Conservation (phyloP, 2,888 invertebrate genomes). For the Pristionchus japonicus region DNA sequence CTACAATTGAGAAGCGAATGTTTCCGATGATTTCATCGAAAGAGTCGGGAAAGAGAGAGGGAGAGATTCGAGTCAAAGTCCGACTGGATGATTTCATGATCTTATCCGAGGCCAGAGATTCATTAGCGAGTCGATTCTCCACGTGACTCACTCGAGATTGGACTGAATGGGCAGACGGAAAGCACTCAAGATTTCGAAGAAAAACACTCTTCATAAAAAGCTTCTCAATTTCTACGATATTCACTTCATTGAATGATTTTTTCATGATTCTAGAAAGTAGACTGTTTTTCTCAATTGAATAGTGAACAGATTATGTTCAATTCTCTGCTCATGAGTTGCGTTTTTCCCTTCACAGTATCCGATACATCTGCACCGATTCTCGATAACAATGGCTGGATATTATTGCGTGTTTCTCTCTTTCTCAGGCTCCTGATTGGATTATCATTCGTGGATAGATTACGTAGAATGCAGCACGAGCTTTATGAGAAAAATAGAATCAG, state of each 20-base stretch:
- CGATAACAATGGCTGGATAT: neutral
- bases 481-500: neutral
- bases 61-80: too few relatives aligned
- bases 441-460: neutral
- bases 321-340: too few relatives aligned
- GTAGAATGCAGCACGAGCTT: neutral
- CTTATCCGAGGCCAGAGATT: neutral
- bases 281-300: too few relatives aligned
- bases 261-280: too few relatives aligned
- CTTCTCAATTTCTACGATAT: too few relatives aligned
- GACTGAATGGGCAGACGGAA: neutral
- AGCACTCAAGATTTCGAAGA: too few relatives aligned
- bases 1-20: neutral
- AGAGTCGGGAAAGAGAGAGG: too few relatives aligned
- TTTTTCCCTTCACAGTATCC: too few relatives aligned
- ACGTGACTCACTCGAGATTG: neutral
- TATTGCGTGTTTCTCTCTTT: neutral
- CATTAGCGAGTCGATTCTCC: neutral
- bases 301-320: too few relatives aligned
- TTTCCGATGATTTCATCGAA: neutral
- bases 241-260: too few relatives aligned
- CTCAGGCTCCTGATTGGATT: neutral
- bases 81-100: neutral
- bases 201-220: too few relatives aligned
- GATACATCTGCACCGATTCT: neutral